Evolutionary conservation across 2,113 vertebrate genomes (phyloP).

Genomic region (Symphodus melops): DNA sequence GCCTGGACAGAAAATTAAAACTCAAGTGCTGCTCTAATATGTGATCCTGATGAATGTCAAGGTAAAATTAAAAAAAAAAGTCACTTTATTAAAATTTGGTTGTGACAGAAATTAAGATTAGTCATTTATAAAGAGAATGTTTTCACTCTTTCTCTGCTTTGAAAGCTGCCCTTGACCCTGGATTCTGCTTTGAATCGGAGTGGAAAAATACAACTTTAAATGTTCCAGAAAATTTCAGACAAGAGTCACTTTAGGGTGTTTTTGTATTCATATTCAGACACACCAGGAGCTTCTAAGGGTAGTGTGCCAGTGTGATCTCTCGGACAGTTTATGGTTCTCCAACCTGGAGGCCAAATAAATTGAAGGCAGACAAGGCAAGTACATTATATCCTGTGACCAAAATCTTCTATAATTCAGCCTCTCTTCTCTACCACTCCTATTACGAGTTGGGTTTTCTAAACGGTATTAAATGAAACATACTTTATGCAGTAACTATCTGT

Average conservation of each 20-base stretch:
- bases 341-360: background rate
- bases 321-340: background rate
- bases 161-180: slow-evolving; percentile 30
- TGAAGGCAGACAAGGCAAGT: background rate
- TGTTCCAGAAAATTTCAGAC: slow-evolving; percentile 42
- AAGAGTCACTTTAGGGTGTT: slow-evolving; percentile 36
- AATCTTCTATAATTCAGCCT: background rate
- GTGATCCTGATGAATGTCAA: slow-evolving; percentile 41
- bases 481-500: no score
- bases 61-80: slow-evolving; percentile 34
- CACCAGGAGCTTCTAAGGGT: slow-evolving; percentile 3
- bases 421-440: no score
- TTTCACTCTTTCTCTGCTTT: slow-evolving; percentile 4
- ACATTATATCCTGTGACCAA: background rate
- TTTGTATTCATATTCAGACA: slow-evolving; percentile 4
- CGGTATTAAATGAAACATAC: no score
- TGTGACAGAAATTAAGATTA: slow-evolving; percentile 47
- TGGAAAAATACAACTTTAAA: slow-evolving; percentile 35
- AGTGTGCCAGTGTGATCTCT: background rate
- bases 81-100: slow-evolving; percentile 28
- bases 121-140: slow-evolving; percentile 41
- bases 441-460: no score
- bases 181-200: slow-evolving; percentile 11
- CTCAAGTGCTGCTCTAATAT: slow-evolving; percentile 26
- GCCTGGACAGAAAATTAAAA: background rate